A percentile compares a stretch with the other conserved stretches of the same genome.
phyloP scores from a whole-genome alignment of 2,888 invertebrate genomes.

The Gonocerus acuteangulatus region DNA sequence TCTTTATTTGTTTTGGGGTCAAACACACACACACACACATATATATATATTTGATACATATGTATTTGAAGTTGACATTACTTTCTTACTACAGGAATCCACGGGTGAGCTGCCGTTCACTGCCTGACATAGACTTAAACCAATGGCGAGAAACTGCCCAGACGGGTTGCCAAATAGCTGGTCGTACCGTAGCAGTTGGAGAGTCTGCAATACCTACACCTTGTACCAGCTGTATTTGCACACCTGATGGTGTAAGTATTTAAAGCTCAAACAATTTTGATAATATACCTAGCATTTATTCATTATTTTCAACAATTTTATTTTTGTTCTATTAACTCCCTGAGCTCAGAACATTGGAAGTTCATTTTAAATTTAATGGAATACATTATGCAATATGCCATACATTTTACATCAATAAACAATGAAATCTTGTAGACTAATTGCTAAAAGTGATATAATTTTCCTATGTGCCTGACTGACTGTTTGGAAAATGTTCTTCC shows the following conservation, averaged over 20 bases:
- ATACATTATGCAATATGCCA: too few relatives aligned
- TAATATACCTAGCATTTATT: neutral
- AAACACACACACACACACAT: too few relatives aligned
- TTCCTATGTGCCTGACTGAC: too few relatives aligned
- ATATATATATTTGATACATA: too few relatives aligned
- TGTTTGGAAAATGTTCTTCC: too few relatives aligned
- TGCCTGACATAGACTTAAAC: slow-evolving; percentile 71
- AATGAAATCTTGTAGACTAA: too few relatives aligned
- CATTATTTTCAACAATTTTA: neutral
- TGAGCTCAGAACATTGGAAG: neutral
- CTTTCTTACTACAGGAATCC: slow-evolving; percentile 68
- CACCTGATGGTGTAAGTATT: slow-evolving; percentile 68
- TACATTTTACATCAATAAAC: too few relatives aligned
- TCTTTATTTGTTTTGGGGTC: too few relatives aligned
- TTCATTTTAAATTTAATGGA: too few relatives aligned
- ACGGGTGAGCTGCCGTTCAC: slow-evolving; percentile 70
- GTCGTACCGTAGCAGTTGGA: slow-evolving; percentile 67
- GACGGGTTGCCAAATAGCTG: slow-evolving; percentile 75
- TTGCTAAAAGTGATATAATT: too few relatives aligned
- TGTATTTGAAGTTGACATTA: too few relatives aligned
- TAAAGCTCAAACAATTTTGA: too few relatives aligned
- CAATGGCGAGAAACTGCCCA: slow-evolving; percentile 74
- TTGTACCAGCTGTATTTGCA: slow-evolving; percentile 82
- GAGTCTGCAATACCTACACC: slow-evolving; percentile 83
- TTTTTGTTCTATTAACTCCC: neutral